Percentiles rank a stretch among this genome's conserved stretches.
Conservation (phyloP, 1,140 invertebrate species). For the Thalassaphorura encarpata region DNA sequence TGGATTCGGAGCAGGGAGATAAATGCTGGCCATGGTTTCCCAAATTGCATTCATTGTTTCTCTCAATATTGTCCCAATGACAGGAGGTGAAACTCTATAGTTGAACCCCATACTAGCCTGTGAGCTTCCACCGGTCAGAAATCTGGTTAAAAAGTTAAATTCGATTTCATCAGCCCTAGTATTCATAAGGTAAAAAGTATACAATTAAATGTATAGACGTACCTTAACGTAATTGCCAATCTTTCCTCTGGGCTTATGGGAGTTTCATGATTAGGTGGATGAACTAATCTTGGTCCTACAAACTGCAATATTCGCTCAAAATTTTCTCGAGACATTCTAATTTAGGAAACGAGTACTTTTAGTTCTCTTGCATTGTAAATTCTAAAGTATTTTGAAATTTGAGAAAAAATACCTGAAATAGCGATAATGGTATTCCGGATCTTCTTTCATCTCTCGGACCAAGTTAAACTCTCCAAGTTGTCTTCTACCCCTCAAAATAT, state of each 20-base stretch:
- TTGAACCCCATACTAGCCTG: not conserved
- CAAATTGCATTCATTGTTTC: conserved; percentile 7
- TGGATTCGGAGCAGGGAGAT: conserved; percentile 1
- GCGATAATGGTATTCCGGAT: not conserved
- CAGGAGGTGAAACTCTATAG: conserved; percentile 3
- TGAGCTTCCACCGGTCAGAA: conserved; percentile 4
- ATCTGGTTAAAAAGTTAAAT: not conserved
- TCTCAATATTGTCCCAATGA: not conserved
- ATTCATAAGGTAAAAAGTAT: too few species aligned
- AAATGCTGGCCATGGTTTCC: not conserved
- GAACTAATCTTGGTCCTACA: not conserved
- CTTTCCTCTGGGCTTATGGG: not conserved
- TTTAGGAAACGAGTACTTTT: not conserved
- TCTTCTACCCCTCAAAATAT: not conserved
- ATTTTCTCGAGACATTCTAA: conserved; percentile 5
- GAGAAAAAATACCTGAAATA: conserved; percentile 1
- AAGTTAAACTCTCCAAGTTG: not conserved
- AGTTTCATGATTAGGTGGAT: not conserved
- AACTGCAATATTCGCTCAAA: not conserved
- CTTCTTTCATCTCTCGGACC: not conserved
- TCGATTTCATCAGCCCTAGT: not conserved
- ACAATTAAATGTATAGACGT: not conserved
- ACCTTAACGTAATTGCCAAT: conserved; percentile 2
- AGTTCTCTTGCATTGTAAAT: not conserved
- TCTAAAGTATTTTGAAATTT: not conserved